These are phyloP conservation scores for Pterostichus niger DNA, from an alignment of 2,888 invertebrate genomes.

Conservation along the genomic window DNA sequence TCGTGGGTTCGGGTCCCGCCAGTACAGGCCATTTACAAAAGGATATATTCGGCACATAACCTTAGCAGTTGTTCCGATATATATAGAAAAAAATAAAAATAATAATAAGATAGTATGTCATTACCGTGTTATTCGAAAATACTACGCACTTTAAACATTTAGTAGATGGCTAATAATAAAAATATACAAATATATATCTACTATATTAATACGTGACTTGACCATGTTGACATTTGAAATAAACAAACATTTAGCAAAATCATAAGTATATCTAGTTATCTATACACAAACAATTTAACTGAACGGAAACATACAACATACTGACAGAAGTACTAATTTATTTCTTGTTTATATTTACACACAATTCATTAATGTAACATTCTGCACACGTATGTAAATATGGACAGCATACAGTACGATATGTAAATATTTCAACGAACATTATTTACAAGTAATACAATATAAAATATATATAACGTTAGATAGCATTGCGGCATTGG, in stretches of 20 bases:
- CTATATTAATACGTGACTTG: not conserved
- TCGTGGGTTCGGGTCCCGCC: too few species aligned
- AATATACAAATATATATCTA: not conserved
- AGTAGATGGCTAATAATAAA: not conserved
- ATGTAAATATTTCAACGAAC: constrained; percentile 13
- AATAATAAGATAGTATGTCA: too few species aligned
- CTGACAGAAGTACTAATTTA: not conserved
- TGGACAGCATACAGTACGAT: not conserved
- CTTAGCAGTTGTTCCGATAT: too few species aligned
- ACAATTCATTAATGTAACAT: not conserved
- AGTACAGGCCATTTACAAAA: too few species aligned
- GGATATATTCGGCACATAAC: too few species aligned
- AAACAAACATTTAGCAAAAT: not conserved
- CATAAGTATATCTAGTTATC: too few species aligned
- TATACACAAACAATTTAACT: too few species aligned
- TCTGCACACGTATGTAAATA: constrained; percentile 6
- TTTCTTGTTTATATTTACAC: constrained; percentile 19
- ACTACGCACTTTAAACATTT: too few species aligned
- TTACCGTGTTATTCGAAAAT: too few species aligned
- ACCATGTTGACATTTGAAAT: not conserved
- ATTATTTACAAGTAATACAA: not conserved
- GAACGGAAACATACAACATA: not conserved
- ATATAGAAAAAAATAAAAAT: too few species aligned
- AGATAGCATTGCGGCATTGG: constrained; percentile 10
- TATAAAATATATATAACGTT: not conserved